A percentile compares a stretch with the other conserved stretches of the same genome.
These are phyloP conservation scores for Chiroxiphia lanceolata DNA, from an alignment of 2,797 vertebrate species.

Conservation along the genomic window DNA sequence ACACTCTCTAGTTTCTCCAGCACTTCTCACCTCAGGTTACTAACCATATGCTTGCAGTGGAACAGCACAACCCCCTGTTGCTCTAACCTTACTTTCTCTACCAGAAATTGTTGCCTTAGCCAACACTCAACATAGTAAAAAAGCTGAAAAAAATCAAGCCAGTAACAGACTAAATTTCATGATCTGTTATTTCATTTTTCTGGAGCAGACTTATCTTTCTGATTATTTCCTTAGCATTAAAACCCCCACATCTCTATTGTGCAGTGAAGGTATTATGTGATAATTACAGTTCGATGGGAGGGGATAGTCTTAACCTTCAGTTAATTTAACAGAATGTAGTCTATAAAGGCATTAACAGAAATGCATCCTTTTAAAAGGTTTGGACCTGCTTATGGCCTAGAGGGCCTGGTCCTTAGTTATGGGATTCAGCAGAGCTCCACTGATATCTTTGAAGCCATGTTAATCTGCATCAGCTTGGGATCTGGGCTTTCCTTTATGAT, in stretches of 20 bases:
- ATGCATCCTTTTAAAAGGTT: background rate
- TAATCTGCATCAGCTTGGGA: slow-evolving; percentile 3
- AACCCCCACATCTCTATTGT: background rate
- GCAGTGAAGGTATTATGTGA: background rate
- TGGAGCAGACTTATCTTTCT: slow-evolving; percentile 35
- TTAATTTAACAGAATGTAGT: slow-evolving; percentile 9
- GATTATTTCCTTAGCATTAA: slow-evolving; percentile 36
- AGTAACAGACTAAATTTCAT: slow-evolving; percentile 64
- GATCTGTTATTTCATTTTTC: background rate
- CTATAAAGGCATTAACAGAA: background rate
- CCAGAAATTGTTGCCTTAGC: slow-evolving; percentile 51
- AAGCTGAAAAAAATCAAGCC: slow-evolving; percentile 51
- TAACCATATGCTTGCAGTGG: slow-evolving; percentile 55
- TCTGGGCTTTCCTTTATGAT: background rate
- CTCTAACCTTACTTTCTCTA: slow-evolving; percentile 9
- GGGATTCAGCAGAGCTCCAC: background rate
- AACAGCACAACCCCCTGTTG: background rate
- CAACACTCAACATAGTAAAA: background rate
- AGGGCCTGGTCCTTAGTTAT: background rate
- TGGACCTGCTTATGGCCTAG: background rate
- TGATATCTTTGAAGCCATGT: background rate
- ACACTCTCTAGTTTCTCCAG: background rate
- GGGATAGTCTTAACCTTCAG: slow-evolving; percentile 24
- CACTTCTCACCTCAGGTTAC: slow-evolving; percentile 20
- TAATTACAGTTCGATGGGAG: slow-evolving; percentile 41